Conservation (phyloP, 1,140 invertebrate genomes). For the Tetramorium alpestre region DNA sequence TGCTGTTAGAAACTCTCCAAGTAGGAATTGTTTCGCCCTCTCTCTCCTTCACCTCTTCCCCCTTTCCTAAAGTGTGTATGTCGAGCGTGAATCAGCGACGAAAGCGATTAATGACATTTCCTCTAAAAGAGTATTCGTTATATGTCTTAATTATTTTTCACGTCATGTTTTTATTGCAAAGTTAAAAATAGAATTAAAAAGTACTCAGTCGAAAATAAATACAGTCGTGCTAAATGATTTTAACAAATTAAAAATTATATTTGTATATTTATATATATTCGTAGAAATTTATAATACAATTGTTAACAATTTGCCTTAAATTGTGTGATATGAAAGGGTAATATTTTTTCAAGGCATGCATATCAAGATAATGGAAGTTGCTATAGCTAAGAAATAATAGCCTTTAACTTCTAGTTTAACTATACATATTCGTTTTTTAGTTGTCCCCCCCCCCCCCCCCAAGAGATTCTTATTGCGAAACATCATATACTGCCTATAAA, state of each 20-base stretch:
- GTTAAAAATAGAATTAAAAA: background rate
- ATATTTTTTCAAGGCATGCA: background rate
- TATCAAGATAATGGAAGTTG: background rate
- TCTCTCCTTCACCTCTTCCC: background rate
- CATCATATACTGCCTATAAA: background rate
- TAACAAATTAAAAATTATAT: background rate
- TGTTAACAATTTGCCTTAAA: background rate
- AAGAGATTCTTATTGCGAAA: conserved; percentile 24
- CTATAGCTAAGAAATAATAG: conserved; percentile 2
- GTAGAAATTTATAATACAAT: background rate
- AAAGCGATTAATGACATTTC: conserved; percentile 8
- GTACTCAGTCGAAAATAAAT: background rate
- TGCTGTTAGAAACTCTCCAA: conserved; percentile 39
- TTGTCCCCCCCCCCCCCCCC: too few relatives aligned
- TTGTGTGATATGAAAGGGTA: background rate
- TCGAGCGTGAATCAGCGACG: conserved; percentile 36
- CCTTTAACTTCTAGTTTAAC: background rate
- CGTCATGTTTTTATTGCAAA: background rate
- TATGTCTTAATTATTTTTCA: background rate
- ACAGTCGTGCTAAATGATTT: background rate
- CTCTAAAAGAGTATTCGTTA: background rate
- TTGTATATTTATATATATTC: background rate
- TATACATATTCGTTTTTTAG: background rate
- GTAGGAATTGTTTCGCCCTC: conserved; percentile 48
- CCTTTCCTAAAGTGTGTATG: conserved; percentile 21